phyloP scores from a whole-genome alignment of 2,888 invertebrate species.

The Hymenopus coronatus region DNA sequence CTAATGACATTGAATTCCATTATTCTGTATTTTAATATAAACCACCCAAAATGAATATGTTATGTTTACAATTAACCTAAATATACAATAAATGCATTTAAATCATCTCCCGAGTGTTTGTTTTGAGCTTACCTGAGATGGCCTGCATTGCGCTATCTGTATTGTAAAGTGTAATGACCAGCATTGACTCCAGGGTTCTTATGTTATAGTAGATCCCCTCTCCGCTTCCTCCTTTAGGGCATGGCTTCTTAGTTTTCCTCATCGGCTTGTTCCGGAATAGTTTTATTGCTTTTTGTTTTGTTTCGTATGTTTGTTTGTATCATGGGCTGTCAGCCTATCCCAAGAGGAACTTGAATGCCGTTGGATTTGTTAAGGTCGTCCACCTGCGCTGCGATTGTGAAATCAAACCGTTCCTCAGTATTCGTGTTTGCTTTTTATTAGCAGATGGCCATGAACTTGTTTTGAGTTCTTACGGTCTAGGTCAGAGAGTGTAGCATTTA shows the following conservation, averaged over 20 bases:
- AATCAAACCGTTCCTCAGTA: not conserved
- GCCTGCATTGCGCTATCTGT: not conserved
- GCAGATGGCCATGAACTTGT: not conserved
- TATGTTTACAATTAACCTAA: too few relatives aligned
- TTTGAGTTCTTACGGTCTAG: not conserved
- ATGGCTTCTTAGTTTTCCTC: not conserved
- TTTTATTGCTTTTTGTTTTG: not conserved
- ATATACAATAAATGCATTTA: too few relatives aligned
- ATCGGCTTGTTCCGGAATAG: not conserved
- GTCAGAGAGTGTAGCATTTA: not conserved
- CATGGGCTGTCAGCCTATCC: not conserved
- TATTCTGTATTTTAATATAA: too few relatives aligned
- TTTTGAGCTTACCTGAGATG: not conserved
- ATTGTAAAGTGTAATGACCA: not conserved
- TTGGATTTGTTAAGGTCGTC: not conserved
- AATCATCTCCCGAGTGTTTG: too few relatives aligned
- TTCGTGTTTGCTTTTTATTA: not conserved
- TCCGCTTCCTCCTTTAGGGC: too few relatives aligned
- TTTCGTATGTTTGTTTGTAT: not conserved
- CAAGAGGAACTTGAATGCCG: not conserved
- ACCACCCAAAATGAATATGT: too few relatives aligned
- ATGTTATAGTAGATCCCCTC: not conserved
- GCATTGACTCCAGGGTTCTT: not conserved
- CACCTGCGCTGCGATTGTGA: not conserved
- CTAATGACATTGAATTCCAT: too few relatives aligned